These are phyloP conservation scores for Drosophila meridionalis DNA, from an alignment of 2,888 invertebrate genomes.

Conservation along the genomic window DNA sequence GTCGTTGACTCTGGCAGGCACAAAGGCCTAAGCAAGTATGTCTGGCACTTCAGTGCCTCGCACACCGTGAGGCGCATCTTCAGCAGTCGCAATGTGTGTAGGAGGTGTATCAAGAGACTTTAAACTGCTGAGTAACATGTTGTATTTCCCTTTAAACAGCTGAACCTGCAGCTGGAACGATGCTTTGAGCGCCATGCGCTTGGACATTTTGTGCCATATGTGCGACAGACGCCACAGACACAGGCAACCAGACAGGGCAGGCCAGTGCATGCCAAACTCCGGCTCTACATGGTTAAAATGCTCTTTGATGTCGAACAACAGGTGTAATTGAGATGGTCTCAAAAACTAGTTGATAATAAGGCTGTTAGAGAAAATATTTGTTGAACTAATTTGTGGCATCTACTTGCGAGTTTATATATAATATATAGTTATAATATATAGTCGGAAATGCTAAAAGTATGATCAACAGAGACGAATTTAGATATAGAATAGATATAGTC, in stretches of 20 bases:
- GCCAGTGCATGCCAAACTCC: constrained; percentile 72
- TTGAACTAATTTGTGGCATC: neutral
- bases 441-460: neutral
- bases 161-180: constrained; percentile 68
- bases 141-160: constrained; percentile 21
- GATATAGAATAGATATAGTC: neutral
- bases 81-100: constrained; percentile 85
- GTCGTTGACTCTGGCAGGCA: constrained; percentile 88
- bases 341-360: neutral
- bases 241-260: constrained; percentile 40
- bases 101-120: neutral
- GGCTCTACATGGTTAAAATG: constrained; percentile 75
- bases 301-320: constrained; percentile 63
- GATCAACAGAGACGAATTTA: neutral
- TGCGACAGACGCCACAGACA: constrained; percentile 32
- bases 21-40: constrained; percentile 89
- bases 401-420: neutral
- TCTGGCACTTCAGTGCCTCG: constrained; percentile 90
- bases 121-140: neutral
- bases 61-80: constrained; percentile 91
- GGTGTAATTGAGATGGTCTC: constrained; percentile 11
- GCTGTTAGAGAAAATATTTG: neutral
- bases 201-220: constrained; percentile 69
- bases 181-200: constrained; percentile 67
- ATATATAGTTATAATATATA: neutral